Base-by-base conservation (phyloP, 2,113 vertebrate species). In the Heliornis fulica region DNA sequence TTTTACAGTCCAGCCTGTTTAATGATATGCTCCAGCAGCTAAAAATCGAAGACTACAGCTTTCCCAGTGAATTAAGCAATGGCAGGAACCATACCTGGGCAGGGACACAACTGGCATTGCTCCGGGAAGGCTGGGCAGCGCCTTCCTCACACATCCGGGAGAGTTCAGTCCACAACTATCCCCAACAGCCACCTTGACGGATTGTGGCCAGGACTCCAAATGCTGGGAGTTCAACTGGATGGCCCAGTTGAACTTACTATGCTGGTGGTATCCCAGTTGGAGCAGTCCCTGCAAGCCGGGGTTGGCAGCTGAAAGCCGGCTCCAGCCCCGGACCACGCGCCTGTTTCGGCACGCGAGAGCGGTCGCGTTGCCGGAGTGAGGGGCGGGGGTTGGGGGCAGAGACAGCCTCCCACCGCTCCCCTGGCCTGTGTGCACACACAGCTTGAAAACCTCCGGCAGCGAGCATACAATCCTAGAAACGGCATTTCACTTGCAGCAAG, bases 361-460 rank as follows among this genome's bases (percentile, higher is more conserved):
- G 6, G 4, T 32, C 69, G 43, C 1, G 3, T 1, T 7, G 57
- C 56, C 0, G 0, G 40, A n/a, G 38, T 0, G 0, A 23, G 74
- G 60, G 64, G 50, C 31, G 1, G 4, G 1, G 50, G 46, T 57
- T 22, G 15, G 31, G 29, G 18, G 71, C 28, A 59, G 25, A 9
- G 10, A 32, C 2, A 7, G 68, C 29, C 32, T 40, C 32, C 15
- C 32, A 3, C 23, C 0, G 4, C 66, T 31, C n/a, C 63, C 43
- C 7, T 4, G 1, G 5, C 26, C 46, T 13, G 28, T 3, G 36
- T 3, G 38, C 17, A 23, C 22, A 18, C n/a, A 7, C 0, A 0
- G 20, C 5, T 12, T 5, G 1, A 65, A 76, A 72, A 56, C 32
- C 36, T 31, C 85, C 19, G 48, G 32, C 79, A 51, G 32, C 0